phyloP scores from a whole-genome alignment of 2,797 vertebrate species.

The Podarcis siculus region DNA sequence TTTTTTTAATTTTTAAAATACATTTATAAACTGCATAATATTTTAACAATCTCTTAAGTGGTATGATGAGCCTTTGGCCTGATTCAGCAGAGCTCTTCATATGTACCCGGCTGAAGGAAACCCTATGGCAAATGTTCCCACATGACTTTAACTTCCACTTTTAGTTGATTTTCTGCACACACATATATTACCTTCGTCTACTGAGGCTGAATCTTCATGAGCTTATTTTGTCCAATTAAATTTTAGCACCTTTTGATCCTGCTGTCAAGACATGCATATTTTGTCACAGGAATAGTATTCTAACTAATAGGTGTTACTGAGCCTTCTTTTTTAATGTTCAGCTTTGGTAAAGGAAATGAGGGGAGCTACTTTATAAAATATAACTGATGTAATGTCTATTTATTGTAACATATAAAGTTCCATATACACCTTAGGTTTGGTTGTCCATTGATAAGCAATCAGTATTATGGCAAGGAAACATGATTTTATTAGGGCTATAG shows the following conservation, averaged over 20 bases:
- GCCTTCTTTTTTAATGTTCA: neutral
- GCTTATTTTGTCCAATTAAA: conserved; percentile 39
- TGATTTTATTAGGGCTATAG: neutral
- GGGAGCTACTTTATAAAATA: neutral
- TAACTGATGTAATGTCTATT: neutral
- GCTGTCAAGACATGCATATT: conserved; percentile 11
- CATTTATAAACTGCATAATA: too few relatives aligned
- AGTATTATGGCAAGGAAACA: neutral
- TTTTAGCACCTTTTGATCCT: conserved; percentile 44
- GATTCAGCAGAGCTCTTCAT: too few relatives aligned
- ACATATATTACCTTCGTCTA: neutral
- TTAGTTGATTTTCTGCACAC: neutral
- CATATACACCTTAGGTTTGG: neutral
- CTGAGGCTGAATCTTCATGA: neutral
- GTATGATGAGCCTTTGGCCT: too few relatives aligned
- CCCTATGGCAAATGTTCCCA: neutral
- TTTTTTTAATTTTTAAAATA: too few relatives aligned
- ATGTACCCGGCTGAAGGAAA: neutral
- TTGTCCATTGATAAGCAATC: neutral
- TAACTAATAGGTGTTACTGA: conserved; percentile 20
- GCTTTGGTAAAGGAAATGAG: conserved; percentile 2
- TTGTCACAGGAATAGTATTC: conserved; percentile 29
- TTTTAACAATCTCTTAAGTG: too few relatives aligned
- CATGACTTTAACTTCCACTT: neutral
- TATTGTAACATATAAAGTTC: neutral